phyloP scores from a whole-genome alignment of 2,797 vertebrate species.

The Hypotaenidia okinawae region DNA sequence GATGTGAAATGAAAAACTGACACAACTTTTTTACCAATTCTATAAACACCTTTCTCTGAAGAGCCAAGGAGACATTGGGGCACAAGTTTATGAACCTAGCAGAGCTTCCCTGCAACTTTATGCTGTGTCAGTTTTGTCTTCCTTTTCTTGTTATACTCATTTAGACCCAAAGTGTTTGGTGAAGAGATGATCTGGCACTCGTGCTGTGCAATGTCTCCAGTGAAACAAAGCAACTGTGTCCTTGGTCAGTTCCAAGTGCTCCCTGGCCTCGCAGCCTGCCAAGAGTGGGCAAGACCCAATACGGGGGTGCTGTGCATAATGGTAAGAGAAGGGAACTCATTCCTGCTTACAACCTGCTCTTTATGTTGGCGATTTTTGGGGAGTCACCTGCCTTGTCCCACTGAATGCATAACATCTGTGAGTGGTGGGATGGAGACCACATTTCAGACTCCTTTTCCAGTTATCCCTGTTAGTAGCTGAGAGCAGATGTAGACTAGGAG shows the following conservation, averaged over 20 bases:
- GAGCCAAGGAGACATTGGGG: not conserved
- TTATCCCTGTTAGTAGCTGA: not conserved
- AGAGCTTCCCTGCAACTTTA: not conserved
- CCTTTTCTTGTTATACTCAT: not conserved
- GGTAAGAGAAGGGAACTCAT: not conserved
- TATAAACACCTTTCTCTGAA: not conserved
- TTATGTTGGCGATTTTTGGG: not conserved
- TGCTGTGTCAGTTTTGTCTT: not conserved
- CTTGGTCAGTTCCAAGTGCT: not conserved
- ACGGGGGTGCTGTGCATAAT: fast-evolving
- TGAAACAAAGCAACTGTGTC: not conserved
- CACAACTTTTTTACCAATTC: not conserved
- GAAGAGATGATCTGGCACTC: not conserved
- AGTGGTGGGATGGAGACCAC: not conserved
- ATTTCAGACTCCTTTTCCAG: not conserved
- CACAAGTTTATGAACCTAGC: not conserved
- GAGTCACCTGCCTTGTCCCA: not conserved
- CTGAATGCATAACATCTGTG: fast-evolving
- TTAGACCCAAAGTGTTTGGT: fast-evolving
- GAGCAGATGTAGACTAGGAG: not conserved
- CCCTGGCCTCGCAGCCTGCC: not conserved
- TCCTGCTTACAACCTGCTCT: not conserved
- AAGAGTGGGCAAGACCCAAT: fast-evolving
- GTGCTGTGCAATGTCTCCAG: not conserved
- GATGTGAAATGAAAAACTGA: not conserved